These are phyloP conservation scores for Neoaliturus tenellus DNA, from an alignment of 2,888 invertebrate genomes.

Conservation along the genomic window DNA sequence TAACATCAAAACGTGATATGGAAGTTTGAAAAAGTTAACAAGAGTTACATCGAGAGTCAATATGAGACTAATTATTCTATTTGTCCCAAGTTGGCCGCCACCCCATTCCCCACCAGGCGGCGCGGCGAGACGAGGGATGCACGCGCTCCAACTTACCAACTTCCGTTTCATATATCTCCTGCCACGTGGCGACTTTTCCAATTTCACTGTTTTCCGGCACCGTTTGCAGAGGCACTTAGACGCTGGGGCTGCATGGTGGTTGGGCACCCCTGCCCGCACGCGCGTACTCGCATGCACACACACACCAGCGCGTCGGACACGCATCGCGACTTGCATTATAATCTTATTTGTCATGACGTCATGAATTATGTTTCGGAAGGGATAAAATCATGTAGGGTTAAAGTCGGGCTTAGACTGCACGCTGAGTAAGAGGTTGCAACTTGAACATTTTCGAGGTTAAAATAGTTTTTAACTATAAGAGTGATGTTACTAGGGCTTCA, in stretches of 20 bases:
- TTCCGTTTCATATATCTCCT: conserved; percentile 43
- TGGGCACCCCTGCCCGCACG: conserved; percentile 3
- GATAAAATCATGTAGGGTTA: not conserved
- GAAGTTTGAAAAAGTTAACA: too few species aligned
- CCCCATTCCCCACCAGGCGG: not conserved
- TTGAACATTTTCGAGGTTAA: too few species aligned
- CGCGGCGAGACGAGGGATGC: not conserved
- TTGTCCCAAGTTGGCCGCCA: not conserved
- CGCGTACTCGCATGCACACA: too few species aligned
- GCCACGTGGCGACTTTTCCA: conserved; percentile 45
- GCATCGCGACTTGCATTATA: not conserved
- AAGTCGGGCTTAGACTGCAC: too few species aligned
- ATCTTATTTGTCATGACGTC: conserved; percentile 33
- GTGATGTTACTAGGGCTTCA: too few species aligned
- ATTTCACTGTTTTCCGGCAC: conserved; percentile 47
- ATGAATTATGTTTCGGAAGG: conserved; percentile 14
- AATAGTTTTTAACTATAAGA: too few species aligned
- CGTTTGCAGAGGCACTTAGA: conserved; percentile 45
- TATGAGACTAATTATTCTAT: conserved; percentile 29
- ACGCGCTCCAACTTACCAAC: conserved; percentile 40
- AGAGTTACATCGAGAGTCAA: not conserved
- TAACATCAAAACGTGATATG: too few species aligned
- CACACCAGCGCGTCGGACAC: not conserved
- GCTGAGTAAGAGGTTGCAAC: too few species aligned
- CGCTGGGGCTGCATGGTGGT: conserved; percentile 39